A percentile compares a stretch with the other conserved stretches of the same genome.
Conservation (phyloP, 1,140 invertebrate genomes). For the Drosophila pandora region DNA sequence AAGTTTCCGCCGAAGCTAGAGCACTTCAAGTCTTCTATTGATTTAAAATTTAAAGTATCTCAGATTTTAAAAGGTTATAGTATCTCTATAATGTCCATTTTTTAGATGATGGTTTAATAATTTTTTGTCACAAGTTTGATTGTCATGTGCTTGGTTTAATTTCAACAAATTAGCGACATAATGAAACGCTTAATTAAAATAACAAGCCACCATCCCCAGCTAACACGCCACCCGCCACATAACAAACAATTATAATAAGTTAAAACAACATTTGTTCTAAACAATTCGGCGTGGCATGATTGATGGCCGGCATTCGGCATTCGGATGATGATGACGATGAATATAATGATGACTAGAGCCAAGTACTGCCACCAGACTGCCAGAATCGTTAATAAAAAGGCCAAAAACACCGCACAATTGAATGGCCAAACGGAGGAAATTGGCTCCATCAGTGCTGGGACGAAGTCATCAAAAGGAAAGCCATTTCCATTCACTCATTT, state of each 20-base stretch:
- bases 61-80: neutral
- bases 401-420: conserved; percentile 53
- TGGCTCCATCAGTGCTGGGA: conserved; percentile 34
- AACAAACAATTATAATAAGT: conserved; percentile 43
- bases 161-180: conserved; percentile 74
- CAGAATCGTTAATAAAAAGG: conserved; percentile 50
- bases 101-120: conserved; percentile 3
- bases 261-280: conserved; percentile 61
- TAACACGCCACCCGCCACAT: conserved; percentile 63
- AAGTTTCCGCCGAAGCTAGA: conserved; percentile 8
- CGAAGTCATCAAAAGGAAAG: conserved; percentile 65
- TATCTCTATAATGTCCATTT: too few relatives aligned
- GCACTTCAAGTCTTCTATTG: too few relatives aligned
- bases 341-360: conserved; percentile 37
- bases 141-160: conserved; percentile 52
- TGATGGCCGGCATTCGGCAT: conserved; percentile 52
- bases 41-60: too few relatives aligned
- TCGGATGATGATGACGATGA: conserved; percentile 2
- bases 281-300: conserved; percentile 62
- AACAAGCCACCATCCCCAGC: conserved; percentile 64
- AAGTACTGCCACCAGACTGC: conserved; percentile 15
- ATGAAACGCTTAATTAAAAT: conserved; percentile 80
- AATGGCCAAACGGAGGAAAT: conserved; percentile 24
- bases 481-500: conserved; percentile 43
- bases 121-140: conserved; percentile 21